These are phyloP conservation scores for Hyperoplus lanceolatus DNA, from an alignment of 2,797 vertebrate genomes.

Conservation along the genomic window DNA sequence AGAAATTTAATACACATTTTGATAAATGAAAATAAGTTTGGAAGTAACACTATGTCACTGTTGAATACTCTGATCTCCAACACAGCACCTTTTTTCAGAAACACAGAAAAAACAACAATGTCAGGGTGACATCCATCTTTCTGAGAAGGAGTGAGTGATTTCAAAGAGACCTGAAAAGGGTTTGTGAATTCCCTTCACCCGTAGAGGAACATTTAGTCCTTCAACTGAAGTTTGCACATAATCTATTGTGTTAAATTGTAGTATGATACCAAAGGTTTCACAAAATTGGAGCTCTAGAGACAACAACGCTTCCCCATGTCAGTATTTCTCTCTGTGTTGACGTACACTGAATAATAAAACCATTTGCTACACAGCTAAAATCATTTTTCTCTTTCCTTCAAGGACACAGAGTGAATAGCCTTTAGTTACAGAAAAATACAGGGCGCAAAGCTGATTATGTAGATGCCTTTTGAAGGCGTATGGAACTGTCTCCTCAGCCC, in stretches of 20 bases:
- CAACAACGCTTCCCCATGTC: not conserved
- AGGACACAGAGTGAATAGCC: not conserved
- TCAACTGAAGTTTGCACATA: not conserved
- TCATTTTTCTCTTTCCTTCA: not conserved
- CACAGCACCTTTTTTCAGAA: not conserved
- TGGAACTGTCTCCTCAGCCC: not conserved
- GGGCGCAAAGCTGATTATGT: not conserved
- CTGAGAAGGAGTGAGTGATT: not conserved
- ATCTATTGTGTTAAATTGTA: not conserved
- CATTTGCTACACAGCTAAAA: not conserved
- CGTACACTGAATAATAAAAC: not conserved
- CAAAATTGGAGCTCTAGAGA: not conserved
- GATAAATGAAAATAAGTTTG: too few species aligned
- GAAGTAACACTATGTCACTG: not conserved
- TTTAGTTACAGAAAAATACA: not conserved
- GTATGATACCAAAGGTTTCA: not conserved
- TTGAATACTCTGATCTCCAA: not conserved
- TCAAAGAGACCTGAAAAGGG: conserved; percentile 1
- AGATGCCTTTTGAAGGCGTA: not conserved
- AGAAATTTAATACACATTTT: too few species aligned
- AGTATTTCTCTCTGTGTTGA: not conserved
- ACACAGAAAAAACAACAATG: not conserved
- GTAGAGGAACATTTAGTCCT: not conserved
- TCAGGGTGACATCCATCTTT: not conserved
- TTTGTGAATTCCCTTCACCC: not conserved